A percentile compares a stretch with the other conserved stretches of the same genome.
Conservation (phyloP, 2,113 vertebrate genomes). For the Hypomesus transpacificus region DNA sequence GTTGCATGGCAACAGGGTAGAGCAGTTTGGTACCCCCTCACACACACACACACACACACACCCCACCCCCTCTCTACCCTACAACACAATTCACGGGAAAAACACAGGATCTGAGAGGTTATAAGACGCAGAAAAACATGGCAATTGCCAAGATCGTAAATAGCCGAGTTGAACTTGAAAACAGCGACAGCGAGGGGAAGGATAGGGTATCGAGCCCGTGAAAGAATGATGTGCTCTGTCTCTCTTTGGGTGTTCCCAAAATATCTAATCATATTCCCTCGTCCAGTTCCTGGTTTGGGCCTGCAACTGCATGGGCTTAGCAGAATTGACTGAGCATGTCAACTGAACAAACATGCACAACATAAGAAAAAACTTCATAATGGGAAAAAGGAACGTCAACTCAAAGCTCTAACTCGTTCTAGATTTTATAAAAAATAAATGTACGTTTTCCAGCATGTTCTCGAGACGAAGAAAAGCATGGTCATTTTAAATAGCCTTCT, state of each 20-base stretch:
- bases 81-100: constrained; percentile 58
- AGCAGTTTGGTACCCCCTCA: constrained; percentile 40
- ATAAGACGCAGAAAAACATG: constrained; percentile 44
- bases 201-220: constrained; percentile 22
- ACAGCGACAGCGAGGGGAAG: constrained; percentile 55
- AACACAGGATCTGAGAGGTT: constrained; percentile 58
- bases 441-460: too few relatives aligned
- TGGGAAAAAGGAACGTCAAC: too few relatives aligned
- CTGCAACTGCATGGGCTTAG: constrained; percentile 9
- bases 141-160: constrained; percentile 63
- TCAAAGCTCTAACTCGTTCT: too few relatives aligned
- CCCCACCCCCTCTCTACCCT: constrained; percentile 18
- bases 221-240: constrained; percentile 56
- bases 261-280: constrained; percentile 63
- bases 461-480: too few relatives aligned
- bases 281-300: constrained; percentile 63
- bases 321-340: too few relatives aligned
- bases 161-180: constrained; percentile 54
- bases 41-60: constrained; percentile 21
- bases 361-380: too few relatives aligned
- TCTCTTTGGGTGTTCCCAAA: constrained; percentile 64
- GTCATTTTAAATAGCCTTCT: too few relatives aligned
- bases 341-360: too few relatives aligned
- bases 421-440: too few relatives aligned
- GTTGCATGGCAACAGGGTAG: constrained; percentile 53